These are phyloP conservation scores for Bubo bubo DNA, from an alignment of 2,113 vertebrate species.

Conservation along the genomic window DNA sequence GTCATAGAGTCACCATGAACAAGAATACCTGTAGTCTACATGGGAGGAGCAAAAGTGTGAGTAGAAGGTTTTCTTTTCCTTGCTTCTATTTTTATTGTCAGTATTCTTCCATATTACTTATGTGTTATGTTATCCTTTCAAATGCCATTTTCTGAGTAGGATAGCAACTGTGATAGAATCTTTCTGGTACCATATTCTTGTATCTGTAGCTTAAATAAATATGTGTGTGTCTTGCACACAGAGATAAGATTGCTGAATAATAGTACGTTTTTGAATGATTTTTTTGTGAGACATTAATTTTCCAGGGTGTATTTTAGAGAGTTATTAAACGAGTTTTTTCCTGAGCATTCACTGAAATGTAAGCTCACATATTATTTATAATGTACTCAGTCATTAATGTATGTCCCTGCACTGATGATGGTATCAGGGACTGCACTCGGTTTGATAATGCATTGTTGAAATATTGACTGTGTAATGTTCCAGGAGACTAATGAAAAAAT, in stretches of 20 bases:
- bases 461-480: background rate
- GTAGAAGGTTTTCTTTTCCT: slow-evolving; percentile 32
- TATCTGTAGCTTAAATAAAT: background rate
- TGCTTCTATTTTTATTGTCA: background rate
- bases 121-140: background rate
- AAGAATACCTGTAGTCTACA: slow-evolving; percentile 43
- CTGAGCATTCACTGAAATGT: background rate
- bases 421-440: background rate
- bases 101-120: background rate
- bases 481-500: background rate
- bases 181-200: background rate
- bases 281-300: background rate
- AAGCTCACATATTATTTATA: background rate
- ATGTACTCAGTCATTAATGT: background rate
- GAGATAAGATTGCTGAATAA: background rate
- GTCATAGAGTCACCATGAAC: slow-evolving; percentile 60
- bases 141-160: background rate
- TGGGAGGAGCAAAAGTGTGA: slow-evolving; percentile 76
- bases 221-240: fast-evolving
- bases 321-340: background rate
- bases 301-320: background rate
- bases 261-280: background rate
- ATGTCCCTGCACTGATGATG: background rate
- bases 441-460: background rate
- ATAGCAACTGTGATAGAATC: background rate